A percentile compares a stretch with the other conserved stretches of the same genome.
phyloP scores from a whole-genome alignment of 35 echinoderm and acorn worm species.

The Lytechinus pictus region DNA sequence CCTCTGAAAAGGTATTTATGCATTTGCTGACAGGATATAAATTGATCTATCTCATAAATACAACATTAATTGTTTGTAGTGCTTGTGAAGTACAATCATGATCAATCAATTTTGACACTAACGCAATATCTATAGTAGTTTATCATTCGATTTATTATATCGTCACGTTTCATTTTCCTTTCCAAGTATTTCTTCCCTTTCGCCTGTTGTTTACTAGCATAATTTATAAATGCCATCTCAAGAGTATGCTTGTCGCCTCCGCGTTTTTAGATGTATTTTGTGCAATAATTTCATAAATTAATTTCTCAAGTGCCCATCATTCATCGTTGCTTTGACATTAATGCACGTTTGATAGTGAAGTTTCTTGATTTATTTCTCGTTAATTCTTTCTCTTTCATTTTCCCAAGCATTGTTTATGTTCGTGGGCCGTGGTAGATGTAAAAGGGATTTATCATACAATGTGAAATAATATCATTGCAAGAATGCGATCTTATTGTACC shows the following conservation, averaged over 20 bases:
- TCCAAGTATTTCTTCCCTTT: not conserved
- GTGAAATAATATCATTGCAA: not conserved
- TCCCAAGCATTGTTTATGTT: not conserved
- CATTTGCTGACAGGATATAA: too few species aligned
- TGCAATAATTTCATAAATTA: not conserved
- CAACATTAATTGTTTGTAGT: too few species aligned
- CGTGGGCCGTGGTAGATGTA: not conserved
- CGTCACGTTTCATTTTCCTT: not conserved
- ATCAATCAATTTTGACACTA: not conserved
- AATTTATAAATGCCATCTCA: not conserved
- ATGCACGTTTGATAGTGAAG: not conserved
- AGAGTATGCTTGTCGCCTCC: not conserved
- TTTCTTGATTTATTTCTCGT: not conserved
- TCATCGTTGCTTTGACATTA: not conserved
- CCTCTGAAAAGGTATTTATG: too few species aligned
- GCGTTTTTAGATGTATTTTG: not conserved
- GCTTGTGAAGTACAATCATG: not conserved
- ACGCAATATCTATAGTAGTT: not conserved
- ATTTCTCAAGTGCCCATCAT: not conserved
- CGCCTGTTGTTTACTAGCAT: not conserved
- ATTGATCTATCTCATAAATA: too few species aligned
- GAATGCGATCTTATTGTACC: too few species aligned
- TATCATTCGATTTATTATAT: not conserved
- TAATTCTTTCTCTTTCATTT: not conserved
- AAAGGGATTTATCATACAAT: not conserved